A percentile compares a stretch with the other conserved stretches of the same genome.
Evolutionary conservation across 2,113 vertebrate genomes (phyloP).

Genomic region (Martes martes): DNA sequence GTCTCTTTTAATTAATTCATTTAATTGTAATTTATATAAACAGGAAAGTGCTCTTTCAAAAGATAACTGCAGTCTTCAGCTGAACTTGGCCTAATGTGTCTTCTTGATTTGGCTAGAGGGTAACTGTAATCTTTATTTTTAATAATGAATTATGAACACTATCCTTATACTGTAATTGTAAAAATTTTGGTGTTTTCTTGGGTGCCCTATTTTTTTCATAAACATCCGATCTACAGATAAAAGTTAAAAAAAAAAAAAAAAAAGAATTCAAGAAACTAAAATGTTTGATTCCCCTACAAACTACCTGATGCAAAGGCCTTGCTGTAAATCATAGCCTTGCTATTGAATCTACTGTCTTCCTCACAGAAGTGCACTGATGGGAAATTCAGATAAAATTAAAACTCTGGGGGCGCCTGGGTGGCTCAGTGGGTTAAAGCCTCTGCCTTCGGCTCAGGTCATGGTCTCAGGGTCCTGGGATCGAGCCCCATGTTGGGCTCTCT

Average conservation of each 20-base stretch:
- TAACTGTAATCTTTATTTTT: not conserved
- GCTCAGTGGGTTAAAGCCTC: too few species aligned
- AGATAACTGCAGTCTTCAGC: too few species aligned
- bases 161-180: not conserved
- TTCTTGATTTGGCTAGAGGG: not conserved
- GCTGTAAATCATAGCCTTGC: not conserved
- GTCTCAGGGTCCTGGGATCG: too few species aligned
- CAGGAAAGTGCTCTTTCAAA: not conserved
- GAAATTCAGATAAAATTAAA: slow-evolving; percentile 19
- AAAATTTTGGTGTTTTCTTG: not conserved
- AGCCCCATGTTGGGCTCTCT: too few species aligned
- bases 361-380: not conserved
- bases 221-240: not conserved
- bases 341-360: not conserved
- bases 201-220: not conserved
- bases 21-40: not conserved
- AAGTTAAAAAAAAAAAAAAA: not conserved
- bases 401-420: too few species aligned
- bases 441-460: too few species aligned
- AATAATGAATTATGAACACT: not conserved
- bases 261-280: slow-evolving; percentile 19
- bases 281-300: slow-evolving; percentile 25
- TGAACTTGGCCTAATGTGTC: too few species aligned
- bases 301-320: not conserved
- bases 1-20: not conserved